Base-by-base conservation (phyloP, 53 echinoderm and acorn worm genomes). In the Antedon mediterranea region DNA sequence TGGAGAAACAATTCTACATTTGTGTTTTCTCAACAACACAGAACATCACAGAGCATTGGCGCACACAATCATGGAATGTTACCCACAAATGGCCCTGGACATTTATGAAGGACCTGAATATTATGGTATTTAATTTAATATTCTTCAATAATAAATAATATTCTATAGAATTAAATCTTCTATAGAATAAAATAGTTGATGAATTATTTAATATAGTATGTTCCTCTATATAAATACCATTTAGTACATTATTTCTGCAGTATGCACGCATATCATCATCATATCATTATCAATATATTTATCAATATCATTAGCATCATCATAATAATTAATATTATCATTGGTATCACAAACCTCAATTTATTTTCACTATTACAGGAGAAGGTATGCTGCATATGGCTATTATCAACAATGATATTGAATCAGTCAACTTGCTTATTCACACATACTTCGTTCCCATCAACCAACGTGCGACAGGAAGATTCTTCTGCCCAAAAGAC, bases 1-100 rank as follows among this genome's bases (percentile, higher is more conserved):
- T 9, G 95, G 95, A 28, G 95, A 95, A 81, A 95, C 95, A 20
- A 85, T 89, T 34, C 78, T 95, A 15, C 95, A 95, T 33, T 77
- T 95, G 31, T 91, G 91, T 78, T 95, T 86, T 81, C 86, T 95
- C 78, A 91, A 91, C 33, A 87, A 89, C 76, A 91, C 95, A 13
- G 78, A 79, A 23, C 79, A 83, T 75, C 95, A 95, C 78, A 34
- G 82, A 41, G 87, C 82, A 73, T 81, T 95, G 28, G 91, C 91
- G 27, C 71, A 76, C 3, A 87, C 85, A 32, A 78, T 95, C 27
- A 76, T 91, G 28, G 78, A 87, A 33, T 71, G 85, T 0, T 95
- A 81, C 71, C 95, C 95, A 6, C 74, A 82, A 32, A 73, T 95
- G 75, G 91, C 83, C 4, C 34, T 79, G 7, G 95, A 95, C 76